Base-by-base conservation (phyloP, 2,113 vertebrate genomes). In the Nannospalax galili region DNA sequence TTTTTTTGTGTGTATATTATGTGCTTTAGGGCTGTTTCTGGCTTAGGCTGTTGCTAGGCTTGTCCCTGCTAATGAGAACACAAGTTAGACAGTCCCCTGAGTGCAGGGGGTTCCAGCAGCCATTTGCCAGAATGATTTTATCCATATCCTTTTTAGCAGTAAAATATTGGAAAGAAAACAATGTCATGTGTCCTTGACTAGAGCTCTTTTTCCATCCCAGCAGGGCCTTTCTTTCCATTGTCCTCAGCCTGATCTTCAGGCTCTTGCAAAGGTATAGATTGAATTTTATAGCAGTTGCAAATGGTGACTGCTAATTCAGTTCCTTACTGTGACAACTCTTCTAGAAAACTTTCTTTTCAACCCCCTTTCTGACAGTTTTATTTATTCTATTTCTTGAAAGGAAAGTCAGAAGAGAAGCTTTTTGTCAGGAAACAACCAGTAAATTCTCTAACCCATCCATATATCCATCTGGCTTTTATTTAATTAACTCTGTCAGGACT, bases 51-150 rank as follows among this genome's bases (percentile, higher is more conserved):
- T 12, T 52, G 9, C 65, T 85, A n/a, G 32, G 16, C 22, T 91
- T 90, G 90, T 87, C 30, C 69, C 77, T 79, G 52, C 85, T 74
- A 45, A 74, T 45, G 48, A 88, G 85, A 84, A 32, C 74, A 40
- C 62, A 74, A 62, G 26, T 84, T 69, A 62, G 70, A 64, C 48
- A 52, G 58, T 82, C 94, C 64, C 93, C 22, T 8, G 82, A 84
- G 94, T 89, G 22, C 70, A 72, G 70, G 48, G n/a, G 32, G 67
- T 88, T 85, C 89, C 48, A 86, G 81, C 62, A 92, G 40, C 60
- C 52, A 20, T 81, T 86, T 82, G 67, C 77, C 73, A 92, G 73
- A 88, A 73, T 40, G 65, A 73, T 45, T 77, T 88, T 88, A 20
- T 79, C 89, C 16, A 4, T 37, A 40, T n/a, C n/a, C n/a, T 75